Evolutionary conservation across 2,113 vertebrate species (phyloP).

Genomic region (Platysteira castanea): DNA sequence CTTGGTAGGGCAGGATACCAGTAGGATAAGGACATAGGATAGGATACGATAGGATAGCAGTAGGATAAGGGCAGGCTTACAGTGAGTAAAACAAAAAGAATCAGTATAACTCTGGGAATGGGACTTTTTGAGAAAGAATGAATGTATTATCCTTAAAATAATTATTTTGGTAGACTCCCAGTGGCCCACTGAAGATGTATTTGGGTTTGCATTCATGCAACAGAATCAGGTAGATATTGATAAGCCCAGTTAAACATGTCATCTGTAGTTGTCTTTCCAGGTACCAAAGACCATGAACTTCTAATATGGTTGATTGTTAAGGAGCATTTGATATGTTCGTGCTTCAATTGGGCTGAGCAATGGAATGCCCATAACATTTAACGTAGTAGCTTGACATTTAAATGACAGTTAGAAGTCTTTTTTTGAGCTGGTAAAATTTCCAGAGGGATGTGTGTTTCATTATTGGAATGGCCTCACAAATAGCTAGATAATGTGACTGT

Average conservation of each 20-base stretch:
- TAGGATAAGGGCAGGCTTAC: neutral
- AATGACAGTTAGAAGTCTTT: conserved; percentile 66
- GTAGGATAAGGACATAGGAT: neutral
- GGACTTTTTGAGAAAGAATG: neutral
- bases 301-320: conserved; percentile 48
- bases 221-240: neutral
- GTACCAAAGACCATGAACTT: conserved; percentile 38
- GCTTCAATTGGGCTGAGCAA: conserved; percentile 4
- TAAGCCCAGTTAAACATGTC: neutral
- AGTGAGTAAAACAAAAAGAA: neutral
- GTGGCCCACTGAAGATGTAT: neutral
- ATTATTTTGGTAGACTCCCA: neutral
- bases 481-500: neutral
- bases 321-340: conserved; percentile 40
- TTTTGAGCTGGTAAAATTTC: conserved; percentile 20
- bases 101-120: neutral
- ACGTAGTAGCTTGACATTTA: conserved; percentile 63
- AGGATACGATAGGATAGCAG: too few relatives aligned
- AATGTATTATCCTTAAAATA: neutral
- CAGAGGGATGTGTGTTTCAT: neutral
- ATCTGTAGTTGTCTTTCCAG: neutral
- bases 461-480: neutral
- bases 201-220: neutral
- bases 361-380: conserved; percentile 57
- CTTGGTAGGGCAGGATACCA: neutral